Evolutionary conservation across 2,888 invertebrate species (phyloP), one percentile per base, ranked within the genome.

Genomic region (Cyclophora punctaria): DNA sequence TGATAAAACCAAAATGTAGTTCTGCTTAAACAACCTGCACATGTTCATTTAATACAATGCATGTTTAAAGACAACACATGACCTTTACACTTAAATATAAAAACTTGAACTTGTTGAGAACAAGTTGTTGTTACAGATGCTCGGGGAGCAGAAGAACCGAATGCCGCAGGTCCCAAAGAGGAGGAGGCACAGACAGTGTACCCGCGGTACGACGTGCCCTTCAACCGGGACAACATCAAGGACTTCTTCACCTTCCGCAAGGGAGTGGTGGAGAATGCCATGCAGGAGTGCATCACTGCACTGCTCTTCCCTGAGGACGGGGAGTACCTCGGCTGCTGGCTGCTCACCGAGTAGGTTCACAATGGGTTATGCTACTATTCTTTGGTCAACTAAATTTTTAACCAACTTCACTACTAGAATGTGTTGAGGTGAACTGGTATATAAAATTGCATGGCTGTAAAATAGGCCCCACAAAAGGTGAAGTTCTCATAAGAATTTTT

Each of bases 291-390:
- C 66, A 91, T 92, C 46, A 90, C 91, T 1, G 90, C 84, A 7
- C 75, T 94, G 42, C 72, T 94, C 52, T 91, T 92, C 52, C 90
- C 90, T 47, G 91, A 92, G 55, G 95, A 95, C 78, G 94, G 94
- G 35, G 91, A 92, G 57, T 81, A 95, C 48, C 73, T 93, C 51
- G 95, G 94, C 42, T 91, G 92, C 43, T 96, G 95, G 94, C 84
- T 96, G 50, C 80, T 96, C 40, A 95, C 95, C 35, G 95, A 95
- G 95, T 96, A 88, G 81, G 92, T 87, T 45, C 4, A 37, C 7
- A 35, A 20, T 20, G 20, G 20, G 20, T 20, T 20, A 20, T 2
- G 20, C 20, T 20, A 20, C 20, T 2, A 20, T 20, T 20, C 20
- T 20, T 2, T 20, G 20, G 20, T 20, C 20, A 20, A 20, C 20